A percentile compares a stretch with the other conserved stretches of the same genome.
phyloP scores from a whole-genome alignment of 2,113 vertebrate genomes.

The Neofelis nebulosa region DNA sequence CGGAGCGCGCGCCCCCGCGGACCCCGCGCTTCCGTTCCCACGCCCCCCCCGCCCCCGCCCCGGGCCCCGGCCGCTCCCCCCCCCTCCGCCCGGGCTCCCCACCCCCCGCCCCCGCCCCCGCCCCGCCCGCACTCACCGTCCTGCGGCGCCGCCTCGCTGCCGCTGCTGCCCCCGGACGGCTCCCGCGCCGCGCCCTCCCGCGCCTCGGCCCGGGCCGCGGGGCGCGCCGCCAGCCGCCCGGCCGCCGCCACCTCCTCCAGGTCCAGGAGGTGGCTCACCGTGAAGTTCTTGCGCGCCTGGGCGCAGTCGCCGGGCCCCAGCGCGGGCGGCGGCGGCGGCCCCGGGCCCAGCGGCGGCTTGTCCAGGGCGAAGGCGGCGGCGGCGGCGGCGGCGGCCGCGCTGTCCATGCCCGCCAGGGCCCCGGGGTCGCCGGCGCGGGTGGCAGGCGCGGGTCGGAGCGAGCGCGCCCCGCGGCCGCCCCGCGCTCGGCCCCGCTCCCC shows the following conservation, averaged over 20 bases:
- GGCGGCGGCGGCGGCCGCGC: constrained; percentile 68
- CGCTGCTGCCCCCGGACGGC: constrained; percentile 88
- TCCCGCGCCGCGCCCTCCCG: constrained; percentile 81
- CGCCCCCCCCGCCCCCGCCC: neutral
- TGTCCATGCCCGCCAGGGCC: constrained; percentile 82
- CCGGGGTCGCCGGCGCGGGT: constrained; percentile 44
- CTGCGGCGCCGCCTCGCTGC: constrained; percentile 87
- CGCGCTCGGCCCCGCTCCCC: constrained; percentile 19
- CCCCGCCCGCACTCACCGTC: constrained; percentile 83
- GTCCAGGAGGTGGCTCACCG: constrained; percentile 89
- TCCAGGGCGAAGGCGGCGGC: constrained; percentile 85
- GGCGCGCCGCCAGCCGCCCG: constrained; percentile 81
- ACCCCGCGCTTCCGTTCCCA: neutral
- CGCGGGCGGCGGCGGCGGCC: constrained; percentile 75
- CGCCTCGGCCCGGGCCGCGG: constrained; percentile 73
- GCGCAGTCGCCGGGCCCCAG: constrained; percentile 84
- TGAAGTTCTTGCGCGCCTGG: constrained; percentile 89
- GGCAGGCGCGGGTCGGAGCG: constrained; percentile 66
- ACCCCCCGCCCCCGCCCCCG: neutral
- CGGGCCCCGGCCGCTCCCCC: neutral
- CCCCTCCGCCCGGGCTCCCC: neutral
- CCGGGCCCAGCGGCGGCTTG: constrained; percentile 80
- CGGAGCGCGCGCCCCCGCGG: neutral
- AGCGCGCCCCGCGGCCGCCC: constrained; percentile 61
- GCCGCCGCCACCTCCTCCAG: constrained; percentile 87